phyloP scores from a whole-genome alignment of 2,797 vertebrate species.

The Hyperoplus immaculatus region DNA sequence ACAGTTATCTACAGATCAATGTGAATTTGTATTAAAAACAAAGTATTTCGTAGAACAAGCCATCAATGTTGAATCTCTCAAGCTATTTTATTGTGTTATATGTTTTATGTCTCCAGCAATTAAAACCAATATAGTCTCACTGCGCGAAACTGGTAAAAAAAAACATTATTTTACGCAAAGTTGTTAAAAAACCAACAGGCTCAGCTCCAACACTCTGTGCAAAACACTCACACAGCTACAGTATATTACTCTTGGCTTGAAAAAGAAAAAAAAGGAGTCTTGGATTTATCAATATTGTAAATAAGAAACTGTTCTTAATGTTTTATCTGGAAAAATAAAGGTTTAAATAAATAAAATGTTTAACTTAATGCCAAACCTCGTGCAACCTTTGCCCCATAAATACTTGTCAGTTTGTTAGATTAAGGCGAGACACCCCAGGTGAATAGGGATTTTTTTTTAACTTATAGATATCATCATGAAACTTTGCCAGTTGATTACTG shows the following conservation, averaged over 20 bases:
- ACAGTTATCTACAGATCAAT: not conserved
- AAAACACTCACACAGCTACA: not conserved
- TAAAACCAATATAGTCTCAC: not conserved
- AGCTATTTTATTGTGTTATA: not conserved
- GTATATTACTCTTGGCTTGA: conserved; percentile 11
- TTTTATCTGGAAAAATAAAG: too few relatives aligned
- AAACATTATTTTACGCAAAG: conserved; percentile 9
- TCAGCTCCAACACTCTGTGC: not conserved
- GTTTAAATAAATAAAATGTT: too few relatives aligned
- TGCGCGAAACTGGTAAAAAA: conserved; percentile 5
- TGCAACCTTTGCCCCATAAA: conserved; percentile 11
- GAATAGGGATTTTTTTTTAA: too few relatives aligned
- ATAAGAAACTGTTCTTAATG: too few relatives aligned
- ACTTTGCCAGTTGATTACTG: too few relatives aligned
- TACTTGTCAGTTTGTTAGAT: conserved; percentile 7
- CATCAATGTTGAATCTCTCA: not conserved
- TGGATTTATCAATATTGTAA: not conserved
- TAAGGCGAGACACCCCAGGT: too few relatives aligned
- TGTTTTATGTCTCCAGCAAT: conserved; percentile 7
- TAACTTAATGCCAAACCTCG: conserved; percentile 26
- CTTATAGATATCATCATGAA: too few relatives aligned
- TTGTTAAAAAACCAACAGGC: not conserved
- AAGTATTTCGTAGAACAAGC: not conserved
- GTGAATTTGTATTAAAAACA: not conserved
- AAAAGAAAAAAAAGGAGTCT: not conserved